Evolutionary conservation across 1,140 invertebrate genomes (phyloP).

Genomic region (Drosophila pruinosa): DNA sequence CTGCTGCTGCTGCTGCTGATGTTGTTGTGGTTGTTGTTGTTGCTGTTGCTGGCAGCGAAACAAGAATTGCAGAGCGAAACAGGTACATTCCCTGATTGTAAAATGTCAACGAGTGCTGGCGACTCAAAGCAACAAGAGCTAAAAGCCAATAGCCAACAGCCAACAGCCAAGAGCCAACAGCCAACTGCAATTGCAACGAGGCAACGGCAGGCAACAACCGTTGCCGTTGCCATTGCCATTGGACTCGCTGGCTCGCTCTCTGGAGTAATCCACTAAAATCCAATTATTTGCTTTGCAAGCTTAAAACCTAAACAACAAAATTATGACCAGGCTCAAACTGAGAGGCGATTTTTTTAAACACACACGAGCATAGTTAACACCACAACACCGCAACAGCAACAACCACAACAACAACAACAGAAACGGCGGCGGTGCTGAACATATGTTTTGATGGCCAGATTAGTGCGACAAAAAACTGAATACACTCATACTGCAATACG

Average conservation of each 20-base stretch:
- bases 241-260: not conserved
- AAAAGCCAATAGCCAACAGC: not conserved
- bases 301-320: conserved; percentile 59
- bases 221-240: not conserved
- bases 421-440: conserved; percentile 37
- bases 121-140: not conserved
- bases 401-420: not conserved
- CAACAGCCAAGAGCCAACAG: not conserved
- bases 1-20: not conserved
- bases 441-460: conserved; percentile 63
- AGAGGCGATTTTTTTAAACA: not conserved
- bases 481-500: conserved; percentile 9
- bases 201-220: not conserved
- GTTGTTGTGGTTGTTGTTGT: not conserved
- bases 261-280: conserved; percentile 46
- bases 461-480: conserved; percentile 32
- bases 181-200: conserved; percentile 26
- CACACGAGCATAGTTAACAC: conserved; percentile 18
- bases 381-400: not conserved
- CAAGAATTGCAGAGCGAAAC: conserved; percentile 46
- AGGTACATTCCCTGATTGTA: conserved; percentile 57
- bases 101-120: conserved; percentile 45
- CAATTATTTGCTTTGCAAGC: conserved; percentile 56
- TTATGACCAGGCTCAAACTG: conserved; percentile 46
- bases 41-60: conserved; percentile 15